These are phyloP conservation scores for Gymnobelideus leadbeateri DNA, from an alignment of 2,113 vertebrate species.

Conservation along the genomic window DNA sequence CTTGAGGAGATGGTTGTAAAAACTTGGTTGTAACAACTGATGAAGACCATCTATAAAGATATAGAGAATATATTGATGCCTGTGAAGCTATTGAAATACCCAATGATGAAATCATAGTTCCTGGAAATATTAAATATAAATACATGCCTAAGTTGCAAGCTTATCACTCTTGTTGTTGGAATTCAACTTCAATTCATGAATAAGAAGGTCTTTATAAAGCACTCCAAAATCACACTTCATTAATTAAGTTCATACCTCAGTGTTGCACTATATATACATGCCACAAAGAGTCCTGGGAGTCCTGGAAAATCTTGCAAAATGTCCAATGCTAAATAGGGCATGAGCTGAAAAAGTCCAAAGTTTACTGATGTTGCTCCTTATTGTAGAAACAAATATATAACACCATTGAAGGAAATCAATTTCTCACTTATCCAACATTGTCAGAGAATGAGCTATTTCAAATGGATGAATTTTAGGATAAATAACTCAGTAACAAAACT, in stretches of 20 bases:
- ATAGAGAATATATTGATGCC: not conserved
- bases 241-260: constrained; percentile 88
- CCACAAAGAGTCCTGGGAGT: constrained; percentile 96
- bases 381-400: not conserved
- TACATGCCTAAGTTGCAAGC: not conserved
- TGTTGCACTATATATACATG: constrained; percentile 96
- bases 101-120: too few relatives aligned
- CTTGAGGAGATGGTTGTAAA: not conserved
- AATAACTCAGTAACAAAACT: not conserved
- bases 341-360: constrained; percentile 88
- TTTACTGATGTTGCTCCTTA: not conserved
- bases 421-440: not conserved
- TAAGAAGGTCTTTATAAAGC: not conserved
- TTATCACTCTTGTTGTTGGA: not conserved
- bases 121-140: not conserved
- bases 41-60: not conserved
- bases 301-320: constrained; percentile 92
- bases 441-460: not conserved
- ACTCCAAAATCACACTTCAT: not conserved
- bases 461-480: not conserved
- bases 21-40: not conserved
- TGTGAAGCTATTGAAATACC: not conserved
- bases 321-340: constrained; percentile 96
- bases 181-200: not conserved
- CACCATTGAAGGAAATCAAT: not conserved